Base-by-base conservation (phyloP, 2,888 invertebrate species). In the Tenthredo notha region DNA sequence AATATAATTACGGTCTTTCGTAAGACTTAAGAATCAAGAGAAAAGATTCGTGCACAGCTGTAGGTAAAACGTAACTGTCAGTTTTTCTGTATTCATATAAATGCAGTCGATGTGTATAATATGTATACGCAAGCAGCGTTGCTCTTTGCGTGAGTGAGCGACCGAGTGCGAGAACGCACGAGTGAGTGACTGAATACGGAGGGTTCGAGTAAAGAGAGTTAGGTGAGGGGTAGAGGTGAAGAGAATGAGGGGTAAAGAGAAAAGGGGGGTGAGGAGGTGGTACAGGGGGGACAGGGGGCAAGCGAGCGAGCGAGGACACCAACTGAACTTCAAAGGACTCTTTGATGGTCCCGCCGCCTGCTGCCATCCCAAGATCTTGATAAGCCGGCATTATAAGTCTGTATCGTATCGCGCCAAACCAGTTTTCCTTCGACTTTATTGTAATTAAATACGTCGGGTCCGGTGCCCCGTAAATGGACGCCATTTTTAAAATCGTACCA, bases 281-380 rank as follows among this genome's bases (percentile, higher is more conserved):
- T 33, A 15, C 40, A 61, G 33, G 47, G 25, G 82, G 40, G 47
- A 9, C 67, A 67, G 61, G 40, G 61, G 61, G 65, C 37, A 40
- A 43, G 80, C 29, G 67, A 82, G 83, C 29, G 80, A 86, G 86
- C 88, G 91, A 90, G 91, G 90, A 91, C 91, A 91, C 90, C 91
- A 91, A 90, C 90, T 90, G 89, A 89, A 92, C 92, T 91, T 91
- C 91, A 92, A 92, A 92, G 91, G 91, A 92, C 90, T 91, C 92
- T 92, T 92, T 92, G 92, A 92, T 91, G 91, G 90, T 92, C 91
- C 91, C 91, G 92, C 91, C 91, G 91, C 83, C 89, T 88, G 89
- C 90, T 89, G 91, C 90, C 90, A 90, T 91, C 90, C 92, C 92
- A 90, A 91, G 92, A 92, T 92, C 90, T 92, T 90, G 91, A 92